Base-by-base conservation (phyloP, 2,888 invertebrate species). In the Venusia cambrica region DNA sequence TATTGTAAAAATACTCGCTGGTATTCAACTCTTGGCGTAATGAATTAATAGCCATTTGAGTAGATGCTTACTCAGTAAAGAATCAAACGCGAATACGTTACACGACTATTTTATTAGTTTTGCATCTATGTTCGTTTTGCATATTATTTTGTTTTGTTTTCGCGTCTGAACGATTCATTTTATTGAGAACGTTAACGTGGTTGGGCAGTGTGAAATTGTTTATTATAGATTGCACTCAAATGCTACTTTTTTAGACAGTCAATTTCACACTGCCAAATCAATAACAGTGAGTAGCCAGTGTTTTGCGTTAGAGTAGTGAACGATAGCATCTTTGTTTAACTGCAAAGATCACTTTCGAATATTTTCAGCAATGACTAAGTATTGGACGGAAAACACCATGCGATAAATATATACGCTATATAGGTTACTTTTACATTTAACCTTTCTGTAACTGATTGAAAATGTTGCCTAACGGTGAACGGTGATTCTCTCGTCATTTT, bases 321-420 rank as follows among this genome's bases (percentile, higher is more conserved):
- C 33, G 34, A 29, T 13, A 21, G 28, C 22, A 26, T 17, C 29
- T 25, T 20, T 36, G 31, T 12, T 5, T 20, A 28, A 28, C 31
- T 29, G 26, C 31, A 28, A 24, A 30, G 28, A 20, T 31, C 6
- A 12, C 16, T 28, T 31, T 17, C 5, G 21, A 3, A 22, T 21
- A 39, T 37, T 45, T 45, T 39, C 31, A 39, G 47, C 48, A 50
- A 36, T 28, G 37, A 51, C 39, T 33, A 54, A 52, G 63, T 58
- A 62, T n/a, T 61, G 63, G 46, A 42, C 38, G 38, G 48, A 43
- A 37, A 27, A 42, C 13, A 17, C n/a, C 17, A 35, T 35, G 29
- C 24, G 22, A 45, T 40, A 44, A 33, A 38, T 48, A 41, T 43
- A 38, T 29, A 48, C 25, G 46, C 52, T 48, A 35, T 39, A 48